Base-by-base conservation (phyloP, 2,797 vertebrate genomes). In the Gallinago nigripennis region DNA sequence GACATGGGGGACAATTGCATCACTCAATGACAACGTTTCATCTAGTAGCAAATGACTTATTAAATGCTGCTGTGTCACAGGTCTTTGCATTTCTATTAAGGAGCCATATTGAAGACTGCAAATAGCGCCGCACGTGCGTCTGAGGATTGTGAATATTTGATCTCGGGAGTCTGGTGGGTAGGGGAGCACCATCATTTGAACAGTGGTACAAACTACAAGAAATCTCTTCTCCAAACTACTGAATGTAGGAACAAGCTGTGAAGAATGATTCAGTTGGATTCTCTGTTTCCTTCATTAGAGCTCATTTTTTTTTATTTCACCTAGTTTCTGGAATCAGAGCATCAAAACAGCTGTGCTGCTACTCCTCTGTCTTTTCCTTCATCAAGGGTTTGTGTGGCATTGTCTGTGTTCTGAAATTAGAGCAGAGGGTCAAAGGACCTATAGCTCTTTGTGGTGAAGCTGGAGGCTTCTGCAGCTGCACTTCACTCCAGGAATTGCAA, bases 1-100 rank as follows among this genome's bases (percentile, higher is more conserved):
- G 99, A 99, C 98, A 99, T 99, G 99, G 99, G 98, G 53, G 99
- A 99, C 95, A 99, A 97, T 96, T 99, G 99, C 90, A 97, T 99
- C 90, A 99, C 98, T 68, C 99, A 99, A n/a, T 99, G 98, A 99
- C 93, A 89, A 8, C 56, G 6, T 78, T 73, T 88, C 86, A 31
- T 75, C 86, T 85, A 60, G 83, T 85, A 88, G 90, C 92, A 95
- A 90, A 83, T 28, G 58, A 95, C 72, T 91, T 92, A 61, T n/a
- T 87, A 69, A 97, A 95, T 76, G 96, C 97, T 98, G 97, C 97
- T 98, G 92, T 94, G 79, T 93, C 88, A 84, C 77, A 85, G 76
- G 88, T 92, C 93, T 87, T 86, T 87, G 68, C 80, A 56, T 96
- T 97, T 97, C 90, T 92, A 50, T 94, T 90, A 76, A 93, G 91